These are phyloP conservation scores for Coenonympha arcania DNA, from an alignment of 2,888 invertebrate genomes.

Conservation along the genomic window DNA sequence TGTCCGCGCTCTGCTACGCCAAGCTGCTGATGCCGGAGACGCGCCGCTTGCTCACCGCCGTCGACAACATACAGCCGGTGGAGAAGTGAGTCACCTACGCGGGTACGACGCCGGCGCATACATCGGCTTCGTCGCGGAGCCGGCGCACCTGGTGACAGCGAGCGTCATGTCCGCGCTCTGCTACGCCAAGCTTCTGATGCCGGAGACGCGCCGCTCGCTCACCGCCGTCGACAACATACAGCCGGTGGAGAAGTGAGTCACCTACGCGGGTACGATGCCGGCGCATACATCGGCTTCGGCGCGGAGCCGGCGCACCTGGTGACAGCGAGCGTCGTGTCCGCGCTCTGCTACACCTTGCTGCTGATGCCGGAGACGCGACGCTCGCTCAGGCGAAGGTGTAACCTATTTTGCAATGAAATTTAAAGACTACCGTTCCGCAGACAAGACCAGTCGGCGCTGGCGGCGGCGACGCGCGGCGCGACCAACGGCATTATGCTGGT, in stretches of 20 bases:
- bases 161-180: constrained; percentile 94
- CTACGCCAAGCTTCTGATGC: constrained; percentile 90
- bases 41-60: constrained; percentile 82
- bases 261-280: constrained; percentile 83
- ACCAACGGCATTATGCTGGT: constrained; percentile 85
- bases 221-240: constrained; percentile 84
- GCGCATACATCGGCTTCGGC: constrained; percentile 86
- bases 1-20: constrained; percentile 95
- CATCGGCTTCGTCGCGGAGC: constrained; percentile 92
- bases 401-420: too few species aligned
- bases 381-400: too few species aligned
- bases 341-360: constrained; percentile 93
- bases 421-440: too few species aligned
- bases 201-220: constrained; percentile 87
- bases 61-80: constrained; percentile 81
- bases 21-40: constrained; percentile 95
- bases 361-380: constrained; percentile 92
- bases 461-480: constrained; percentile 94
- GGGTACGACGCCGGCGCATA: constrained; percentile 93
- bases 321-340: constrained; percentile 94
- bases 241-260: constrained; percentile 78
- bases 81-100: constrained; percentile 74
- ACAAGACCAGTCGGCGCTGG: constrained; percentile 86
- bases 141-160: constrained; percentile 91
- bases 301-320: constrained; percentile 93